Base-by-base conservation (phyloP, 2,797 vertebrate species). In the Lateolabrax maculatus region DNA sequence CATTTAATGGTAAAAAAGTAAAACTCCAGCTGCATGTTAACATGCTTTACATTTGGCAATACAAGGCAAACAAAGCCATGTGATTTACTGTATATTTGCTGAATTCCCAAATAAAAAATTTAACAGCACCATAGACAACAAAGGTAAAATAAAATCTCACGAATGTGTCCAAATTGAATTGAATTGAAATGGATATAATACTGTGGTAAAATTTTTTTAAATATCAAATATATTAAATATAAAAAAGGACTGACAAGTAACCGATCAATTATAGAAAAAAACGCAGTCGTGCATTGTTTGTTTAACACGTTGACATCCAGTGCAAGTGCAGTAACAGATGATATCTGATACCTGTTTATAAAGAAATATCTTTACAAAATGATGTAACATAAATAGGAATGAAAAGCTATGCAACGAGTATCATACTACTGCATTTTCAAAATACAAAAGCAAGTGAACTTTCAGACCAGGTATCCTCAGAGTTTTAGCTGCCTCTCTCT, bases 1-100 rank as follows among this genome's bases (percentile, higher is more conserved):
- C 1, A 11, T 86, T 86, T 84, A 79, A 56, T 81, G 21, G 41
- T 62, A 66, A 58, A 80, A 83, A 76, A 52, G 68, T 65, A 7
- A 57, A 72, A 31, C 21, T 71, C 19, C 25, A 0, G 9, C 39
- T 43, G 53, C 75, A 84, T 27, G 31, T 27, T 9, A 9, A 55
- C 37, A 76, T 52, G 25, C 10, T 56, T 48, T 36, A 60, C 41
- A 19, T 70, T 81, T 62, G 61, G 55, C 56, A 80, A 53, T 1
- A 37, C 1, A 68, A 57, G 21, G 23, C 19, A 65, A 61, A 61
- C 2, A 68, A 25, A 51, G 12, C 23, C 11, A n/a, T 12, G 10
- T 27, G 18, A n/a, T 46, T 36, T 58, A 51, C 25, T 44, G 16
- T 3, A 16, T 5, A 23, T 77, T 27, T 76, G 48, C 16, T 7